A percentile compares a stretch with the other conserved stretches of the same genome.
Evolutionary conservation across 2,113 vertebrate genomes (phyloP).

Genomic region (Bucco capensis): DNA sequence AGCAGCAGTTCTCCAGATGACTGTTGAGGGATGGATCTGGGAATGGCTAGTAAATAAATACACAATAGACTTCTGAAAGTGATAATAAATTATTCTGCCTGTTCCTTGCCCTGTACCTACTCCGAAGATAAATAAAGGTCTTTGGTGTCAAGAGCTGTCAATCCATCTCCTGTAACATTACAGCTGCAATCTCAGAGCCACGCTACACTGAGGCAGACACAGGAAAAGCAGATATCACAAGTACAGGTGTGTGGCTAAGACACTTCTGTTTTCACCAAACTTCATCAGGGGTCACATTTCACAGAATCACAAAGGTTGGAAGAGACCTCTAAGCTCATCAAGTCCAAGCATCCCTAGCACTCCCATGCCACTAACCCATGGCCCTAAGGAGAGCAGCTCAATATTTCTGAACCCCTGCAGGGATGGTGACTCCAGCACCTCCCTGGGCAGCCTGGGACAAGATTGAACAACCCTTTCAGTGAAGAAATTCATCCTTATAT

Average conservation of each 20-base stretch:
- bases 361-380: too few relatives aligned
- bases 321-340: too few relatives aligned
- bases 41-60: neutral
- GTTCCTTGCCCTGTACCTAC: neutral
- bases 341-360: too few relatives aligned
- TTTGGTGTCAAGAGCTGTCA: neutral
- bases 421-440: too few relatives aligned
- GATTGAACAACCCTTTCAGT: too few relatives aligned
- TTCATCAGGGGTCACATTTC: neutral
- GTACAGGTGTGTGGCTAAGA: neutral
- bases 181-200: neutral
- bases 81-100: neutral
- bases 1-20: neutral
- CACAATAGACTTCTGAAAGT: neutral
- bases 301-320: too few relatives aligned
- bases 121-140: neutral
- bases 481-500: too few relatives aligned
- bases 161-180: neutral
- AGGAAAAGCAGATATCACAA: neutral
- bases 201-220: neutral
- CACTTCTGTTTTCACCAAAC: neutral
- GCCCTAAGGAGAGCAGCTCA: too few relatives aligned
- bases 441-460: too few relatives aligned
- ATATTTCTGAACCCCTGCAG: too few relatives aligned
- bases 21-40: neutral